phyloP scores from a whole-genome alignment of 2,113 vertebrate species.

The Hippocampus mohnikei region DNA sequence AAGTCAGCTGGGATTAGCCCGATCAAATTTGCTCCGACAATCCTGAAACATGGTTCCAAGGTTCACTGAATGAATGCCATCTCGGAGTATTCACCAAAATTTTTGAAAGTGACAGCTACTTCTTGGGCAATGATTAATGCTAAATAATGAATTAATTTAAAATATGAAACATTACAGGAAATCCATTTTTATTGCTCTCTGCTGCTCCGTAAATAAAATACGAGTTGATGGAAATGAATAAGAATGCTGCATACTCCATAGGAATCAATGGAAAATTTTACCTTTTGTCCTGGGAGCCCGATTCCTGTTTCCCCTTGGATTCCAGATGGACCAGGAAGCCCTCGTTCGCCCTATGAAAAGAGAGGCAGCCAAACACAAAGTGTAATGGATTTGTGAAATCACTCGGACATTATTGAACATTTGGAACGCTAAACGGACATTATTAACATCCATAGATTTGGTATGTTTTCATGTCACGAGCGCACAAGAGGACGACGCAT shows the following conservation, averaged over 20 bases:
- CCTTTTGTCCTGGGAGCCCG: conserved; percentile 84
- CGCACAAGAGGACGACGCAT: neutral
- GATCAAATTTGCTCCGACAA: too few species aligned
- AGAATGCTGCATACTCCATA: neutral
- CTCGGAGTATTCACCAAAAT: too few species aligned
- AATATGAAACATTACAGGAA: neutral
- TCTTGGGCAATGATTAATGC: too few species aligned
- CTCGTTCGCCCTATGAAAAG: conserved; percentile 82
- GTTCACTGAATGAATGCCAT: too few species aligned
- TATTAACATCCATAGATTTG: neutral
- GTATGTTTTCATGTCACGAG: neutral
- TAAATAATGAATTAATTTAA: too few species aligned
- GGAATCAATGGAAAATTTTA: conserved; percentile 41
- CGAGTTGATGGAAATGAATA: neutral
- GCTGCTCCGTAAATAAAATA: neutral
- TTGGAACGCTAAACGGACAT: neutral
- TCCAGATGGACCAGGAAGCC: conserved; percentile 81
- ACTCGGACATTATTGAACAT: neutral
- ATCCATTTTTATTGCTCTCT: conserved; percentile 4
- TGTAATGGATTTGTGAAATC: neutral
- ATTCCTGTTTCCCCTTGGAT: conserved; percentile 84
- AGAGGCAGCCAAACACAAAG: conserved; percentile 12
- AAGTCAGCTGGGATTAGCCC: too few species aligned
- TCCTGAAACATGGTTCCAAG: too few species aligned
- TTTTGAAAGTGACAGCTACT: too few species aligned